Conservation (phyloP, 2,797 vertebrate species). For the Crenichthys baileyi region DNA sequence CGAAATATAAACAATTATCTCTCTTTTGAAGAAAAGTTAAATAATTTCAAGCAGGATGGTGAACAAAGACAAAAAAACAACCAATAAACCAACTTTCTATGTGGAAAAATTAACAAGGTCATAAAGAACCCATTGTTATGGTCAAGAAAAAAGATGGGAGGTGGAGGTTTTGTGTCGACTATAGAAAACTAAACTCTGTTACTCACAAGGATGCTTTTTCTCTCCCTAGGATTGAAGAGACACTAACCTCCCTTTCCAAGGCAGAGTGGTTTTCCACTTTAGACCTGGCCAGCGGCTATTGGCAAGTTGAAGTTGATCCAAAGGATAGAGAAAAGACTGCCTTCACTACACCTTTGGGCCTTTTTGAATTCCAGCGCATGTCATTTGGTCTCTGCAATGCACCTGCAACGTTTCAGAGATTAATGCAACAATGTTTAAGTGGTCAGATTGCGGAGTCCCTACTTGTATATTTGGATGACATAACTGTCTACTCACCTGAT, state of each 20-base stretch:
- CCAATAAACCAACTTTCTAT: background rate
- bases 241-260: background rate
- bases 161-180: background rate
- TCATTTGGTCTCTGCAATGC: background rate
- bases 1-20: background rate
- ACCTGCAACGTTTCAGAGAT: conserved; percentile 7
- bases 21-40: background rate
- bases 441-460: conserved; percentile 8
- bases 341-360: background rate
- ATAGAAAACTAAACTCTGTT: background rate
- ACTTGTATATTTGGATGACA: conserved; percentile 26
- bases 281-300: background rate
- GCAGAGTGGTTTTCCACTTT: background rate
- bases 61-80: background rate
- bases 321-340: background rate
- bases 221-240: background rate
- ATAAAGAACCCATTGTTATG: background rate
- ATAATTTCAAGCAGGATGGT: background rate
- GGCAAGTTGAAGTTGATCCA: background rate
- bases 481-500: conserved; percentile 21
- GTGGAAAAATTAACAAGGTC: background rate
- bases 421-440: conserved; percentile 30
- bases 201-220: background rate
- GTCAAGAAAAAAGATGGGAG: conserved; percentile 11
- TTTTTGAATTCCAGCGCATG: background rate